Base-by-base conservation (phyloP, 2,797 vertebrate species). In the Pseudocheirus occidentalis region DNA sequence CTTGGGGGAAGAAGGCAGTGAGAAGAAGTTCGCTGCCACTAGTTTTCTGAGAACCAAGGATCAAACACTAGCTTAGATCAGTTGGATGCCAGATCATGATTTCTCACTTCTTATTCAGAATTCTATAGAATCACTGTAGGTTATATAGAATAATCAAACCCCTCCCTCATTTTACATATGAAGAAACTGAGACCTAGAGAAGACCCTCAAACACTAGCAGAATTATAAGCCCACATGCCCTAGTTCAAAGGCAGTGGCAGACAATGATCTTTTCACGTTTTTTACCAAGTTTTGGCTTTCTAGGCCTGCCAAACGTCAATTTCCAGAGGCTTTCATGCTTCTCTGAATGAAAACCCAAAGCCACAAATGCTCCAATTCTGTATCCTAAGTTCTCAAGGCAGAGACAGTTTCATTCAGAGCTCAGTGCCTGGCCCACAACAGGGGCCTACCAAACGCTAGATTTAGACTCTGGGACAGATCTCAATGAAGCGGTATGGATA, bases 61-160 rank as follows among this genome's bases (percentile, higher is more conserved):
- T 94, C 95, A 97, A 97, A 96, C 81, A 96, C 57, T 66, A 97
- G 29, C 31, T 94, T 93, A 50, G 73, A 95, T 96, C 96, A 97
- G 59, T 66, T 92, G 94, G 92, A 97, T 90, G 54, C 58, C 97
- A 95, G 1, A 95, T 90, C 21, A 56, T 95, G 81, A 58, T 95
- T 97, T 95, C 93, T 97, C 91, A 95, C 57, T 97, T 96, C 90
- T 90, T 95, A 95, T 46, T 96, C 90, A 95, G 10, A 93, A 50
- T 81, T 56, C 95, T 92, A 58, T 93, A 95, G 62, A 96, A 93
- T 92, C 95, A 93, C 46, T 94, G 56, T 28, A 96, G 4, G 16
- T 34, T 62, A 34, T 34, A 62, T 66, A n/a, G 13, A 31, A 46
- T 46, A 40, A 81, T 46, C 40, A 46, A 81, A 21, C 40, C 40